Evolutionary conservation across 2,113 vertebrate species (phyloP).

Genomic region (Serinus canaria): DNA sequence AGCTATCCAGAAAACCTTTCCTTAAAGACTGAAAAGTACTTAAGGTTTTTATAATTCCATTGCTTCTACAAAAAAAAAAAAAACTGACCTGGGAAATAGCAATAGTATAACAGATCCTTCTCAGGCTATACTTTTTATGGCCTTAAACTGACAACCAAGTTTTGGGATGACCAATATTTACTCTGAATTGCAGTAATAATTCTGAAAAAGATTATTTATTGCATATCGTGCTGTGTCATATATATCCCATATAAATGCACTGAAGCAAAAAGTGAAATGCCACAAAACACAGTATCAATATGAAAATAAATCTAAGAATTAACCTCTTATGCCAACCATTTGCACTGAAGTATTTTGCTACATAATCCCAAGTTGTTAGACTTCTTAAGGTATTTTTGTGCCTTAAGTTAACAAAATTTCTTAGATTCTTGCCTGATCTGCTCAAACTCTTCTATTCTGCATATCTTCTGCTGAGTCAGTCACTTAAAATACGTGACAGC

Average conservation of each 20-base stretch:
- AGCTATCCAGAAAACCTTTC: background rate
- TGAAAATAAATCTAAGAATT: background rate
- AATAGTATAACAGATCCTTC: background rate
- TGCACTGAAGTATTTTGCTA: background rate
- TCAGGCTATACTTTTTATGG: background rate
- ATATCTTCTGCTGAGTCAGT: background rate
- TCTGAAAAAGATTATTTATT: background rate
- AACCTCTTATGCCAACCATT: background rate
- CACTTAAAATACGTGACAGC: background rate
- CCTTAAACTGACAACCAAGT: background rate
- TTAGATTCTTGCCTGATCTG: background rate
- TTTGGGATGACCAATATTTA: background rate
- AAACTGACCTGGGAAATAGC: background rate
- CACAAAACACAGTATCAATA: background rate
- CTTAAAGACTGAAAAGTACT: background rate
- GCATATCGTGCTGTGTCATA: background rate
- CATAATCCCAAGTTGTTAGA: background rate
- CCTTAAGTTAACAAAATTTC: background rate
- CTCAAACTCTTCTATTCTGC: background rate
- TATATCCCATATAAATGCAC: background rate
- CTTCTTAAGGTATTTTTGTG: background rate
- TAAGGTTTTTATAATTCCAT: background rate
- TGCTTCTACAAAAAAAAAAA: background rate
- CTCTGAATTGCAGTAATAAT: background rate
- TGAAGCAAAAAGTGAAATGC: background rate